Evolutionary conservation across 1,140 invertebrate species (phyloP).

Genomic region (Drosophila tropicalis): DNA sequence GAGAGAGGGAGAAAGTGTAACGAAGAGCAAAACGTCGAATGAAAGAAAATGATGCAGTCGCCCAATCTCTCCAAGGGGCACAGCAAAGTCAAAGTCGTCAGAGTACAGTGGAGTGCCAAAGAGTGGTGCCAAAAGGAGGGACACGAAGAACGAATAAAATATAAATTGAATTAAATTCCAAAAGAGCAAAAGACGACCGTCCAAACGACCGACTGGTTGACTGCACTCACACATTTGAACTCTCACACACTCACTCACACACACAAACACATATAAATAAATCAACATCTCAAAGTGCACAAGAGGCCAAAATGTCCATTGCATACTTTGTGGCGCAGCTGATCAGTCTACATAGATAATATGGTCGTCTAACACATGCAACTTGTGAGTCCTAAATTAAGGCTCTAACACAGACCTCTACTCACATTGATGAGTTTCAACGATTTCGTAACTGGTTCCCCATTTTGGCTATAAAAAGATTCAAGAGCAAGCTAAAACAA

Average conservation of each 20-base stretch:
- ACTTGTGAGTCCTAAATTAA: not conserved
- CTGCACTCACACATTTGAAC: not conserved
- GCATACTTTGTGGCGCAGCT: conserved; percentile 17
- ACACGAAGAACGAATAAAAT: conserved; percentile 54
- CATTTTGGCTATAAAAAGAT: too few relatives aligned
- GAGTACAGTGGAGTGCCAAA: not conserved
- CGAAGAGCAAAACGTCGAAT: conserved; percentile 12
- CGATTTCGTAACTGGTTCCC: not conserved
- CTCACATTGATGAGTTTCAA: not conserved
- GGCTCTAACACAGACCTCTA: not conserved
- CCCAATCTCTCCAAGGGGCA: conserved; percentile 26
- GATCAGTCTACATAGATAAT: not conserved
- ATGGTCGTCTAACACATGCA: not conserved
- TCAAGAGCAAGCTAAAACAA: too few relatives aligned
- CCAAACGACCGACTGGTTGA: conserved; percentile 16
- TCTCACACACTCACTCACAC: not conserved
- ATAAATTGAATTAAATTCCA: conserved; percentile 78
- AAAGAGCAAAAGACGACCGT: conserved; percentile 48
- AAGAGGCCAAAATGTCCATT: conserved; percentile 33
- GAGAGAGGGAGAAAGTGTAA: not conserved
- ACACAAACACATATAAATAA: conserved; percentile 47
- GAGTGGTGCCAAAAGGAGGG: not conserved
- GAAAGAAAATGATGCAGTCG: conserved; percentile 18
- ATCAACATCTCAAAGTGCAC: conserved; percentile 58
- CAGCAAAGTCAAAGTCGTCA: conserved; percentile 28